Base-by-base conservation (phyloP, 1,140 invertebrate genomes). In the Pseudomyrmex gracilis region DNA sequence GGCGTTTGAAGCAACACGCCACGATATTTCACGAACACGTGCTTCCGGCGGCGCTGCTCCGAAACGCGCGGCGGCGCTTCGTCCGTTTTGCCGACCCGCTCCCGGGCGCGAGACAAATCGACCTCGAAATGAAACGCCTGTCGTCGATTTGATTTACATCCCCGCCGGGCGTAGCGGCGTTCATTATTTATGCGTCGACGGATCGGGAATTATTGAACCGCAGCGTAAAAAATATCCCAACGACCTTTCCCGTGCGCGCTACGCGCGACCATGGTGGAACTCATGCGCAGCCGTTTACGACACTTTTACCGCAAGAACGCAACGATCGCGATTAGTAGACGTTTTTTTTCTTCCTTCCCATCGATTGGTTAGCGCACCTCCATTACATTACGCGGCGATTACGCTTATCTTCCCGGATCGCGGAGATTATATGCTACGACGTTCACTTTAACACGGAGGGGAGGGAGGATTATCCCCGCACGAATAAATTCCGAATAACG, bases 91-190 rank as follows among this genome's bases (percentile, higher is more conserved):
- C 53, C 78, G 73, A 60, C 34, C 85, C 24, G 87, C 51, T 76
- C 83, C 70, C 47, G 78, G 67, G 73, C 78, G 87, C 67, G 87
- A 89, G 87, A 89, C 87, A 89, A 89, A 89, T 89, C 87, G 87
- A 89, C 87, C 87, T 87, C 87, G 87, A 89, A 89, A 88, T 89
- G 87, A 89, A 89, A 89, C 85, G 87, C 80, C 87, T 86, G 87
- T 89, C 87, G 87, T 89, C 84, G 80, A 84, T 89, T 88, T 89
- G 87, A 89, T 88, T 89, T 89, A 89, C 87, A 87, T 63, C 70
- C 57, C 64, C 63, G 78, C 71, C 63, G 43, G 34, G 57, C 82
- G n/a, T 61, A 71, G 20, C 24, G 77, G 55, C 58, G 85, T 89
- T 89, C 87, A 89, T 89, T 89, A 89, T 89, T 89, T 89, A 89